phyloP scores from a whole-genome alignment of 2,888 invertebrate genomes.

The Stenolophus ochropezus region DNA sequence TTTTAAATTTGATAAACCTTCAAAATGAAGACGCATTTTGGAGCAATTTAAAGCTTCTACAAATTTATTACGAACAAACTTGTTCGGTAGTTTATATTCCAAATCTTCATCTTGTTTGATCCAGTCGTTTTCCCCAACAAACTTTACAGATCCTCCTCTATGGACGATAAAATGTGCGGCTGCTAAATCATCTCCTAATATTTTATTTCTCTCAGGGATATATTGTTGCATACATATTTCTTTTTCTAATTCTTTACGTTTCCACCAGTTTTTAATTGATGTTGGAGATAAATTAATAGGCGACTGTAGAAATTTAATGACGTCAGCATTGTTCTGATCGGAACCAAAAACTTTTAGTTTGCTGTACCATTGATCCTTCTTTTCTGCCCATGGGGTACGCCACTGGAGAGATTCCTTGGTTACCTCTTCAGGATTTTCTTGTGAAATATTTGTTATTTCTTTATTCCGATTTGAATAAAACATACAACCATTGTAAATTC shows the following conservation, averaged over 20 bases:
- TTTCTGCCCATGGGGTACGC: conserved; percentile 78
- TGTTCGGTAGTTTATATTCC: conserved; percentile 77
- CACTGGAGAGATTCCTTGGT: conserved; percentile 75
- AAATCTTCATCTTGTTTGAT: conserved; percentile 75
- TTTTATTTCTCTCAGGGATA: conserved; percentile 76
- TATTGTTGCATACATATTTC: conserved; percentile 79
- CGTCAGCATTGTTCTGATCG: conserved; percentile 74
- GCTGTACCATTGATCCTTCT: conserved; percentile 76
- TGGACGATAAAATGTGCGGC: conserved; percentile 89
- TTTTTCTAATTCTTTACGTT: conserved; percentile 72
- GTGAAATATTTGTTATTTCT: conserved; percentile 6
- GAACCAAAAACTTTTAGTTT: conserved; percentile 77
- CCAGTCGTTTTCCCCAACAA: conserved; percentile 76
- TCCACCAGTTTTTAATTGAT: conserved; percentile 77
- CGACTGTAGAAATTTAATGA: conserved; percentile 73
- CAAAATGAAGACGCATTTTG: conserved; percentile 83
- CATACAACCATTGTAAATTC: not conserved
- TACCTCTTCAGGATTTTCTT: conserved; percentile 43
- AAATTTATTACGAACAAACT: conserved; percentile 77
- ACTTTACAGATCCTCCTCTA: conserved; percentile 84
- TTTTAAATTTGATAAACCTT: conserved; percentile 86
- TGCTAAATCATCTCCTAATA: conserved; percentile 87
- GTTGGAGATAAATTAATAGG: conserved; percentile 74
- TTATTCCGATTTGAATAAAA: conserved; percentile 5
- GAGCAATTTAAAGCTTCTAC: conserved; percentile 90